Percentiles rank a stretch among this genome's conserved stretches.
These are phyloP conservation scores for Istiophorus platypterus DNA, from an alignment of 2,113 vertebrate species.

Conservation along the genomic window DNA sequence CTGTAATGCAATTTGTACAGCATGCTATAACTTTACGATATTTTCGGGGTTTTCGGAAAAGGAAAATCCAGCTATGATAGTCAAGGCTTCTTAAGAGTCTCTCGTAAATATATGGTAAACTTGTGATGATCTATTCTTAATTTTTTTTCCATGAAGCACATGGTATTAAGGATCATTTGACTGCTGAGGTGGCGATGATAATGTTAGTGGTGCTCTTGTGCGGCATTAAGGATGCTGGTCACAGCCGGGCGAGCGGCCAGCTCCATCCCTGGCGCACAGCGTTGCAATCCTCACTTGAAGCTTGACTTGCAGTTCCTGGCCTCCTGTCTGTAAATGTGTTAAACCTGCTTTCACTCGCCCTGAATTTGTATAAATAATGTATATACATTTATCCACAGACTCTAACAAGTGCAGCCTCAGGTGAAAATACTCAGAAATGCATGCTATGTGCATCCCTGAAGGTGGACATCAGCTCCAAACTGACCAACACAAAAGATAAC, in stretches of 20 bases:
- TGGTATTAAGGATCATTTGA: slow-evolving; percentile 21
- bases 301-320: slow-evolving; percentile 76
- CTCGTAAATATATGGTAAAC: not conserved
- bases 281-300: slow-evolving; percentile 69
- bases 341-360: slow-evolving; percentile 79
- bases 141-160: slow-evolving; percentile 8
- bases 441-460: slow-evolving; percentile 79
- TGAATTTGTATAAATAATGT: slow-evolving; percentile 86
- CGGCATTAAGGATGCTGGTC: slow-evolving; percentile 70
- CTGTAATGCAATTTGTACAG: not conserved
- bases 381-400: slow-evolving; percentile 84
- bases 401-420: slow-evolving; percentile 84
- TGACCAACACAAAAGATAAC: slow-evolving; percentile 74
- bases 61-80: not conserved
- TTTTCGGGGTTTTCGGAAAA: slow-evolving; percentile 3
- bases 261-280: slow-evolving; percentile 51
- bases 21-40: not conserved
- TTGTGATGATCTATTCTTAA: not conserved
- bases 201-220: slow-evolving; percentile 32
- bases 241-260: slow-evolving; percentile 56
- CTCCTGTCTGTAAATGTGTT: slow-evolving; percentile 81
- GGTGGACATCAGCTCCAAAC: slow-evolving; percentile 80
- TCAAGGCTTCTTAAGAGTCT: not conserved
- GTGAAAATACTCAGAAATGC: slow-evolving; percentile 84
- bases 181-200: slow-evolving; percentile 39